Conservation (phyloP, 2,888 invertebrate genomes). For the Pecten maximus region DNA sequence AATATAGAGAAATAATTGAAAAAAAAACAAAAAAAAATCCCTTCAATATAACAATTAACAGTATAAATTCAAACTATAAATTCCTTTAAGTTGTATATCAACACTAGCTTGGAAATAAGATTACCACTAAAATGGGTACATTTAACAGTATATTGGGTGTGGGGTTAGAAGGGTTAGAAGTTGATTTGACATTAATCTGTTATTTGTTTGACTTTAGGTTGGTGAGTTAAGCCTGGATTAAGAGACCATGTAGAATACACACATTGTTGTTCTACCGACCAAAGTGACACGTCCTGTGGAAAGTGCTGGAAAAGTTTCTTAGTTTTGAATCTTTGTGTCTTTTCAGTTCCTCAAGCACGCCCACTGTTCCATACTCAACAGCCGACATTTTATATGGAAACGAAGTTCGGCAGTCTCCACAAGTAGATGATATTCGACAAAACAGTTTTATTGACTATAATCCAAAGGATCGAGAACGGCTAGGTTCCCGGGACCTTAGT, state of each 20-base stretch:
- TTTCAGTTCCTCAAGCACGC: conserved; percentile 70
- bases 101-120: background rate
- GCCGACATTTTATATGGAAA: conserved; percentile 71
- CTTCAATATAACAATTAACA: no score
- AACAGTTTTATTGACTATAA: conserved; percentile 62
- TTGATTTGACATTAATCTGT: conserved; percentile 18
- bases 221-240: conserved; percentile 13
- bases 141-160: background rate
- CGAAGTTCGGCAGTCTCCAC: conserved; percentile 62
- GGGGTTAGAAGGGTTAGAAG: background rate
- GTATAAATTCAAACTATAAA: no score
- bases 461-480: conserved; percentile 53
- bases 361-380: conserved; percentile 71
- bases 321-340: conserved; percentile 40
- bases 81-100: background rate
- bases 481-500: conserved; percentile 57
- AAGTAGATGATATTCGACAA: conserved; percentile 61
- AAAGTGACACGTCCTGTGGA: background rate
- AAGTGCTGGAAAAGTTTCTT: background rate
- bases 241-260: background rate
- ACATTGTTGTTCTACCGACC: background rate
- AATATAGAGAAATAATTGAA: no score
- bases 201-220: background rate
- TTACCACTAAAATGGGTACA: background rate
- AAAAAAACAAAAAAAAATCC: no score